These are phyloP conservation scores for Conopomorpha cramerella DNA, from an alignment of 1,140 invertebrate genomes.

Conservation along the genomic window DNA sequence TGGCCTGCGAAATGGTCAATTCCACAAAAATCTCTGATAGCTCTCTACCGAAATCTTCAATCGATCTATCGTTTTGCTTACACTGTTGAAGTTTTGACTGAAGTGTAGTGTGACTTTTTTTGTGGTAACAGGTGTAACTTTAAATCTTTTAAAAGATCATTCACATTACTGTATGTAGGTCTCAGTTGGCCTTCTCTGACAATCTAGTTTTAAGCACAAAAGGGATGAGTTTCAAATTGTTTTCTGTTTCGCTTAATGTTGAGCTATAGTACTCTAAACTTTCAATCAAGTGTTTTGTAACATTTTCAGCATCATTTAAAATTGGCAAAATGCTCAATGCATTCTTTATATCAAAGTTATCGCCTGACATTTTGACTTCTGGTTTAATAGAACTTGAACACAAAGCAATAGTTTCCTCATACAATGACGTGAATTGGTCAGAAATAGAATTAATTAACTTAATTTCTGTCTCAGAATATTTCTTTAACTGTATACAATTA, in stretches of 20 bases:
- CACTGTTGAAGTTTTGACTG: neutral
- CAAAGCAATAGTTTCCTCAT: neutral
- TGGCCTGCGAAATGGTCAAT: neutral
- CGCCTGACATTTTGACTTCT: neutral
- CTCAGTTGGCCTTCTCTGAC: neutral
- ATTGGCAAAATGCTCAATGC: neutral
- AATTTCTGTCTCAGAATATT: neutral
- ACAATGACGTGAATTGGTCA: neutral
- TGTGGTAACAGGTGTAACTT: neutral
- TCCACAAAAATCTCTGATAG: neutral
- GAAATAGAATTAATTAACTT: neutral
- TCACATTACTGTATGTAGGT: neutral
- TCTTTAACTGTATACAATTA: neutral
- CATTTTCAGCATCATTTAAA: neutral
- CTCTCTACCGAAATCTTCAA: neutral
- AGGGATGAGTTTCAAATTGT: neutral
- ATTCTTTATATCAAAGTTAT: neutral
- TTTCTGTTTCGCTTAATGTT: neutral
- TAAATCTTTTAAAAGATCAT: neutral
- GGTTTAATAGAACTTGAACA: neutral
- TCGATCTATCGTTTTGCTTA: neutral
- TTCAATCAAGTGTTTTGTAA: neutral
- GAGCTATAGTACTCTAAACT: neutral
- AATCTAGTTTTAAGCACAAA: slow-evolving; percentile 1
- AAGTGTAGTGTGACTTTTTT: neutral